A percentile compares a stretch with the other conserved stretches of the same genome.
phyloP scores from a whole-genome alignment of 2,888 invertebrate species.

The Ganaspis brasiliensis region DNA sequence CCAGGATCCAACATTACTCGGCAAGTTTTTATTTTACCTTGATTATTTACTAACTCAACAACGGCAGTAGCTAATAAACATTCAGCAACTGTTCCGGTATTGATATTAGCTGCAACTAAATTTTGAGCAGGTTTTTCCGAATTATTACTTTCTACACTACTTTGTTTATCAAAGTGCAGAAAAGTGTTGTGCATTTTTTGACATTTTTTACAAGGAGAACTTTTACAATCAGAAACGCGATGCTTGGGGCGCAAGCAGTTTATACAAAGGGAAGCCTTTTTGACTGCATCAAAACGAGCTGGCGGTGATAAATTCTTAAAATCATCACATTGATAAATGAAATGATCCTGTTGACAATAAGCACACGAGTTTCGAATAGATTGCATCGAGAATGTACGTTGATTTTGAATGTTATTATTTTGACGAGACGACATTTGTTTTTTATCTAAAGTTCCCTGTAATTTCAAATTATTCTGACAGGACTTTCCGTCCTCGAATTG shows the following conservation, averaged over 20 bases:
- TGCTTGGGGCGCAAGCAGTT: not conserved
- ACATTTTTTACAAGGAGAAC: not conserved
- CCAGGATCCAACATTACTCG: slow-evolving; percentile 2
- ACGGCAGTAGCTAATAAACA: not conserved
- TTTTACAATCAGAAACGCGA: not conserved
- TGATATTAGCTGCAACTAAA: not conserved
- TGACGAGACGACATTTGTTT: not conserved
- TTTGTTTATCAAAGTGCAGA: not conserved
- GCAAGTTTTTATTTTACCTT: not conserved
- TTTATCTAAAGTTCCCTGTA: not conserved
- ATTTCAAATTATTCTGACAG: not conserved
- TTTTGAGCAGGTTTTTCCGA: not conserved
- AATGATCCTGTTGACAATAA: not conserved
- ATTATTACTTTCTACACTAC: not conserved
- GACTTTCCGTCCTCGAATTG: slow-evolving; percentile 45
- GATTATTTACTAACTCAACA: not conserved
- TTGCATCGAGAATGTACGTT: not conserved
- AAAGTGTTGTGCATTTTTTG: too few species aligned
- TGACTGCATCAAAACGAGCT: not conserved
- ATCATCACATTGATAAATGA: not conserved
- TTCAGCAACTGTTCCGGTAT: not conserved
- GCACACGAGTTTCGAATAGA: not conserved
- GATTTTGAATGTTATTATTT: too few species aligned
- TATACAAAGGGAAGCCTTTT: not conserved
- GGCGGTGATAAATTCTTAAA: not conserved